Evolutionary conservation across 2,797 vertebrate species (phyloP).

Genomic region (Amazona ochrocephala): DNA sequence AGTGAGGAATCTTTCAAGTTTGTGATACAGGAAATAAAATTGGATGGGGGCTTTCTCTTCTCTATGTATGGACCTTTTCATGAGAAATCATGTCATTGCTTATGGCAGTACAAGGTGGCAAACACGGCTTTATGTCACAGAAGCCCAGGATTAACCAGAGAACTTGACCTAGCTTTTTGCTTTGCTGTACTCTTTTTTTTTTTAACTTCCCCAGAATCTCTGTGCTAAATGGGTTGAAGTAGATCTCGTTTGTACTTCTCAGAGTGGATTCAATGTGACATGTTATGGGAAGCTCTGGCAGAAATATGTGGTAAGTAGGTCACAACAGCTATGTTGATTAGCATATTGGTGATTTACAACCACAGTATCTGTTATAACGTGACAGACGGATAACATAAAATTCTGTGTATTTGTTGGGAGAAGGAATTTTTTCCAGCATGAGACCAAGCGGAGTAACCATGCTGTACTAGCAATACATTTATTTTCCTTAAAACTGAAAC

Average conservation of each 20-base stretch:
- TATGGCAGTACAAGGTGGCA: slow-evolving; percentile 37
- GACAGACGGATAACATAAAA: slow-evolving; percentile 36
- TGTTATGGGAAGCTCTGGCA: slow-evolving; percentile 59
- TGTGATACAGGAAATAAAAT: neutral
- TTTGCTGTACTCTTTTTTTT: neutral
- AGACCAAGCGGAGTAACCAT: slow-evolving; percentile 38
- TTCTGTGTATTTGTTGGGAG: neutral
- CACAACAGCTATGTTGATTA: slow-evolving; percentile 73
- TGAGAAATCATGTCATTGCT: slow-evolving; percentile 55
- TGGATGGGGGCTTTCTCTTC: neutral
- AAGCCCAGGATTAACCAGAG: slow-evolving; percentile 53
- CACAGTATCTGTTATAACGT: slow-evolving; percentile 39
- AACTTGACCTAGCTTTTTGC: slow-evolving; percentile 50
- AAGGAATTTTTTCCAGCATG: slow-evolving; percentile 50
- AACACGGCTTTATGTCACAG: slow-evolving; percentile 39
- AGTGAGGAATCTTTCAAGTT: slow-evolving; percentile 5
- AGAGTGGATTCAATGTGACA: slow-evolving; percentile 61
- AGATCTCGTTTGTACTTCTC: slow-evolving; percentile 59
- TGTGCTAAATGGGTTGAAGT: slow-evolving; percentile 58
- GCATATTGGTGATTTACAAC: slow-evolving; percentile 63
- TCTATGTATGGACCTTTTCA: slow-evolving; percentile 35
- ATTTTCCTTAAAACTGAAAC: slow-evolving; percentile 67
- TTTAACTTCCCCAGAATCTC: neutral
- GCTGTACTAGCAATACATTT: slow-evolving; percentile 45
- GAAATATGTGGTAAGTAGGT: slow-evolving; percentile 75